Evolutionary conservation across 30 jellyfish, hydroid and myxozoan genomes (phyloP).

Genomic region (Nemopilema nomurai): DNA sequence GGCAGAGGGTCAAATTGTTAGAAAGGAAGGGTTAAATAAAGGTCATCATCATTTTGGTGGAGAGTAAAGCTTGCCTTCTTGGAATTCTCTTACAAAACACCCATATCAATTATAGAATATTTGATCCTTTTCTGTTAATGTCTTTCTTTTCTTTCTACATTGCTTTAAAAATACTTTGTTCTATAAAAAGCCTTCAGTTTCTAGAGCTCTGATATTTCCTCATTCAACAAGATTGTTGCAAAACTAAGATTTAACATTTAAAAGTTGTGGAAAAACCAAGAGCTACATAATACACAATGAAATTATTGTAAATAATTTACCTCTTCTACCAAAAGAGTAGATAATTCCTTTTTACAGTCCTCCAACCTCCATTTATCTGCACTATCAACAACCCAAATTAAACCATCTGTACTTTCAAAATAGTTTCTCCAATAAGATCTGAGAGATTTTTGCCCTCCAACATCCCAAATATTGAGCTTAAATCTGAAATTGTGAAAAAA

Average conservation of each 20-base stretch:
- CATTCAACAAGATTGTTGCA: neutral
- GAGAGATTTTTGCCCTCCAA: conserved; percentile 96
- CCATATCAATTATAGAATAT: too few species aligned
- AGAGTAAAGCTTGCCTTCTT: too few species aligned
- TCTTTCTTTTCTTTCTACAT: too few species aligned
- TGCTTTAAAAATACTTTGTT: neutral
- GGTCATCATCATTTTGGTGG: too few species aligned
- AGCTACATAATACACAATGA: neutral
- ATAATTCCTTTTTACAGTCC: conserved; percentile 86
- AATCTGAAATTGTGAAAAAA: conserved; percentile 40
- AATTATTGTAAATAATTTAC: conserved; percentile 24
- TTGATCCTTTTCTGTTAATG: too few species aligned
- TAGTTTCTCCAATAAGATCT: conserved; percentile 95
- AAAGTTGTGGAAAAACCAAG: neutral
- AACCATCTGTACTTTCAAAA: conserved; percentile 95
- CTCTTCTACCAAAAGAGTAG: conserved; percentile 78
- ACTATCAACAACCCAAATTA: conserved; percentile 96
- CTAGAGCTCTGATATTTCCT: neutral
- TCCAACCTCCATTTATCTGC: conserved; percentile 94
- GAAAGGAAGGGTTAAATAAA: too few species aligned
- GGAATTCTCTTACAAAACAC: too few species aligned
- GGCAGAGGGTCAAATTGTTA: too few species aligned
- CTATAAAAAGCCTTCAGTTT: neutral
- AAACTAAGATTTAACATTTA: neutral
- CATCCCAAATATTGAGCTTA: conserved; percentile 94